phyloP scores from a whole-genome alignment of 2,797 vertebrate species.

The Danio choprae region DNA sequence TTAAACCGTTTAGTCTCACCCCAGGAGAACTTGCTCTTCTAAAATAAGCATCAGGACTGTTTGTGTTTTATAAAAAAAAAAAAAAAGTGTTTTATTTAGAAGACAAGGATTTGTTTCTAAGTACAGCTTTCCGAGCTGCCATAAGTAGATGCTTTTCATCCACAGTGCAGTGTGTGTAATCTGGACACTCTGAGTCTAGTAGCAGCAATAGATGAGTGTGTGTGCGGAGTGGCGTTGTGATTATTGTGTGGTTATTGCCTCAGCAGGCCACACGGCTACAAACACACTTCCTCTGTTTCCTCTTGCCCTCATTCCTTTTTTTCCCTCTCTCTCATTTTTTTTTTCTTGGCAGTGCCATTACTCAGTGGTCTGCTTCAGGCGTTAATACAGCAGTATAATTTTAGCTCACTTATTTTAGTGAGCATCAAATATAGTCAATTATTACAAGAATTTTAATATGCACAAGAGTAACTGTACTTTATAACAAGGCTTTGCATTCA shows the following conservation, averaged over 20 bases:
- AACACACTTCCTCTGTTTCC: background rate
- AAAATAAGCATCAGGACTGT: background rate
- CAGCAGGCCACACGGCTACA: constrained; percentile 51
- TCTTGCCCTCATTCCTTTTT: constrained; percentile 34
- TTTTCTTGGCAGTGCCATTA: constrained; percentile 39
- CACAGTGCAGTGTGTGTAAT: constrained; percentile 29
- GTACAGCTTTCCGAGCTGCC: constrained; percentile 5
- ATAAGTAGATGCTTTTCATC: constrained; percentile 21
- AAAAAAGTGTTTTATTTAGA: constrained; percentile 31
- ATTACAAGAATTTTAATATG: background rate
- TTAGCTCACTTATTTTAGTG: constrained; percentile 19
- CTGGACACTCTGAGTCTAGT: constrained; percentile 9
- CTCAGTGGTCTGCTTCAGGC: constrained; percentile 13
- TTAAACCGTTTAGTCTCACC: background rate
- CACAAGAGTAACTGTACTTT: background rate
- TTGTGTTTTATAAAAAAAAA: too few relatives aligned
- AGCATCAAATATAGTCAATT: background rate
- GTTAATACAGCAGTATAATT: constrained; percentile 18
- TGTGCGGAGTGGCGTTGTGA: constrained; percentile 59
- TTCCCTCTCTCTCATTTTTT: constrained; percentile 5
- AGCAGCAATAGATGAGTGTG: constrained; percentile 5
- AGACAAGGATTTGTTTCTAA: constrained; percentile 5
- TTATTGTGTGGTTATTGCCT: constrained; percentile 62
- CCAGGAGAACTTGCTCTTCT: background rate
- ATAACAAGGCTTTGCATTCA: background rate